Evolutionary conservation across 2,888 invertebrate species (phyloP).

Genomic region (Macrosiphum euphorbiae): DNA sequence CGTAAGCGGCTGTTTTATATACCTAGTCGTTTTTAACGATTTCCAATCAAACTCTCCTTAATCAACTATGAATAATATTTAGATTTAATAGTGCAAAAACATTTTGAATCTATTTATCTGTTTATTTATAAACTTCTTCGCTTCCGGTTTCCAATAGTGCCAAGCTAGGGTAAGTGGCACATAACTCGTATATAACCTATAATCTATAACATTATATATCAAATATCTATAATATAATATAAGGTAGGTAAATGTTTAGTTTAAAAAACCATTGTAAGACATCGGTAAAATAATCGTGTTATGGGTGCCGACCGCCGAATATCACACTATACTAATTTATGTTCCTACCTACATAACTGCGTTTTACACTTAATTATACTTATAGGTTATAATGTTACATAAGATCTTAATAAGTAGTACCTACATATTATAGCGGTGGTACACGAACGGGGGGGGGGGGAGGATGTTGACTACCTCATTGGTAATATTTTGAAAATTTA

Average conservation of each 20-base stretch:
- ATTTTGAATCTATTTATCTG: neutral
- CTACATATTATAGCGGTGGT: no score
- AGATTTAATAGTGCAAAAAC: neutral
- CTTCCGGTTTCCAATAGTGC: neutral
- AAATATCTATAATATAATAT: neutral
- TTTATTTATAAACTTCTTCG: neutral
- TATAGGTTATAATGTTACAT: no score
- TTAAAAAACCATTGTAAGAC: neutral
- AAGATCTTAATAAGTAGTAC: no score
- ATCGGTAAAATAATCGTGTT: neutral
- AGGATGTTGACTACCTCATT: no score
- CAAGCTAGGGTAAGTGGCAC: neutral
- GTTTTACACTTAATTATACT: neutral
- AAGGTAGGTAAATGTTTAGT: neutral
- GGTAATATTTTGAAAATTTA: no score
- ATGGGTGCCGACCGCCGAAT: neutral
- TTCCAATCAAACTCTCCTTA: no score
- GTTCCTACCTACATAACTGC: neutral
- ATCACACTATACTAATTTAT: neutral
- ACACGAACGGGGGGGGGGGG: no score
- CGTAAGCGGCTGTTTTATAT: neutral
- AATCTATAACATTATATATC: neutral
- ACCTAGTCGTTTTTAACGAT: neutral
- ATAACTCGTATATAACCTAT: neutral
- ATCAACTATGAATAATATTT: no score